Percentiles rank a stretch among this genome's conserved stretches.
phyloP scores from a whole-genome alignment of 2,113 vertebrate genomes.

The Nothocercus julius region DNA sequence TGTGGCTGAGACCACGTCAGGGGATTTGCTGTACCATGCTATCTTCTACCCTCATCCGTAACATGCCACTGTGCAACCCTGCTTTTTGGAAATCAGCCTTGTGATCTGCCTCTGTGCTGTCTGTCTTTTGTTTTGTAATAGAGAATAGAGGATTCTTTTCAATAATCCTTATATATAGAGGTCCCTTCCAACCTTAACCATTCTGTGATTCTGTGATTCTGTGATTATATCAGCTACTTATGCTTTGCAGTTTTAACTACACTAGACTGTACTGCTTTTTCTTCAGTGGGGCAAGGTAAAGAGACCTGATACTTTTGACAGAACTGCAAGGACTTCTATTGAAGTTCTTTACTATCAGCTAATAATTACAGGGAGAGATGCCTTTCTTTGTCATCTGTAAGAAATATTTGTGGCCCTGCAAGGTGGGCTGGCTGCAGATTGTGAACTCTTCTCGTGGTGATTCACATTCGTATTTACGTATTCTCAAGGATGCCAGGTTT shows the following conservation, averaged over 20 bases:
- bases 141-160: not conserved
- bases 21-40: rapidly evolving
- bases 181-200: too few relatives aligned
- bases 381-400: not conserved
- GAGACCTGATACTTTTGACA: not conserved
- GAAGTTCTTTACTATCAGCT: not conserved
- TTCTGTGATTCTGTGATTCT: too few relatives aligned
- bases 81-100: not conserved
- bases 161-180: not conserved
- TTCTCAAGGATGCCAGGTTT: not conserved
- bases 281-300: not conserved
- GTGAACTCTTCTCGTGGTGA: not conserved
- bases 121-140: not conserved
- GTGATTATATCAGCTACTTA: not conserved
- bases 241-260: not conserved
- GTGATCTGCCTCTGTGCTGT: not conserved
- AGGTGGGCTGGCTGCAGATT: not conserved
- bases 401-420: not conserved
- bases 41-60: not conserved
- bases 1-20: not conserved
- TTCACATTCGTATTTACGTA: not conserved
- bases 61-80: not conserved
- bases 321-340: not conserved
- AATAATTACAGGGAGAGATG: not conserved
- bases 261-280: not conserved